A percentile compares a stretch with the other conserved stretches of the same genome.
phyloP scores from a whole-genome alignment of 2,797 vertebrate species.

The Yasuhikotakia modesta region DNA sequence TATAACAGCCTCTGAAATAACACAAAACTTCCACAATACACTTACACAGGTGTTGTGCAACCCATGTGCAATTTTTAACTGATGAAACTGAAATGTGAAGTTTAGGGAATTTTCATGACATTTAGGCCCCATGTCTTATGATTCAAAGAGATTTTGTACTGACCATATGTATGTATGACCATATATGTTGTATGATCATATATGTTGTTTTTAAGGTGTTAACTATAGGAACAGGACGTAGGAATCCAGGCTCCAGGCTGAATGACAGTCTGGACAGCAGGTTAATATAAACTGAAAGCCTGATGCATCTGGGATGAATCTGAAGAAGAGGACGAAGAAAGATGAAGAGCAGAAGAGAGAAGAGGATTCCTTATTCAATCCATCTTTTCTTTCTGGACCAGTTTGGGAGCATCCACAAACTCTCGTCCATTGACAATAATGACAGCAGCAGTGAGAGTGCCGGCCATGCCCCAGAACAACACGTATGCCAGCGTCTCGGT shows the following conservation, averaged over 20 bases:
- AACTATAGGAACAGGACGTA: neutral
- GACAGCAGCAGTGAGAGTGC: slow-evolving; percentile 88
- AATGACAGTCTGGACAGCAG: slow-evolving; percentile 47
- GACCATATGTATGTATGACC: too few relatives aligned
- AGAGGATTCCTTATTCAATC: slow-evolving; percentile 83
- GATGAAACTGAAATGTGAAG: neutral
- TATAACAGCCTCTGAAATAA: neutral
- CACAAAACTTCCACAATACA: neutral
- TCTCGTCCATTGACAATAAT: slow-evolving; percentile 94
- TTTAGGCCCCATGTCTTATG: slow-evolving; percentile 21
- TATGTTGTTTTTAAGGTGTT: neutral
- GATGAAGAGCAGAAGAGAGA: slow-evolving; percentile 14
- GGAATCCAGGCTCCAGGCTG: slow-evolving; percentile 14
- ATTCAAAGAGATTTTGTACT: slow-evolving; percentile 14
- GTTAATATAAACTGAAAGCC: slow-evolving; percentile 75
- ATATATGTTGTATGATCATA: neutral
- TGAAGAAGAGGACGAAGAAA: slow-evolving; percentile 42
- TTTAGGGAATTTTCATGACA: slow-evolving; percentile 8
- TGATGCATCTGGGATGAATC: slow-evolving; percentile 58
- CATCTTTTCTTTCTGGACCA: slow-evolving; percentile 99
- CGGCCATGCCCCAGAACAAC: slow-evolving; percentile 91
- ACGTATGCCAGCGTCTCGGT: slow-evolving; percentile 94
- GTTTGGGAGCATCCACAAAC: slow-evolving; percentile 93
- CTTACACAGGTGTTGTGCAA: slow-evolving; percentile 6
- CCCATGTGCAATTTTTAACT: slow-evolving; percentile 7